Conservation (phyloP, 1,140 invertebrate genomes). For the Tribolium madens region DNA sequence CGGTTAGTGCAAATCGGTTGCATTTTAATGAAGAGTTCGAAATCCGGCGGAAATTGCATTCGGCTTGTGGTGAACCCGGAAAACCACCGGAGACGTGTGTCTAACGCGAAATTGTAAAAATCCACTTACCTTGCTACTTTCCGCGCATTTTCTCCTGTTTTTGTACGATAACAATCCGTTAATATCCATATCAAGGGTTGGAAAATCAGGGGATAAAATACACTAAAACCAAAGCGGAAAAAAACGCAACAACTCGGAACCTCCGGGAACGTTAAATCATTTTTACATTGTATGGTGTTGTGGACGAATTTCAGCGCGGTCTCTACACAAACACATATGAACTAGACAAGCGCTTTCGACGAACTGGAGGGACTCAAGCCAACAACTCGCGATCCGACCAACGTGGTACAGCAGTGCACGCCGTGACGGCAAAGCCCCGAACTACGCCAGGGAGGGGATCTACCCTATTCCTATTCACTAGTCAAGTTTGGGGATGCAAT, state of each 20-base stretch:
- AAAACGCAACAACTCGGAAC: slow-evolving; percentile 1
- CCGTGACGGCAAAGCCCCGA: slow-evolving; percentile 34
- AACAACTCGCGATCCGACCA: slow-evolving; percentile 29
- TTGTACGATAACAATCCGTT: slow-evolving; percentile 11
- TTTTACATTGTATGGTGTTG: not conserved
- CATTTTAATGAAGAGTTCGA: not conserved
- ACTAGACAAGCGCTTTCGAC: slow-evolving; percentile 44
- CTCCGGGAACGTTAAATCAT: slow-evolving; percentile 11
- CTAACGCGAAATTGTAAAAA: not conserved
- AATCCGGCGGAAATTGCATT: not conserved
- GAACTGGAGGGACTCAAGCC: slow-evolving; percentile 18
- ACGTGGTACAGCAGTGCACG: slow-evolving; percentile 4
- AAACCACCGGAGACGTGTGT: not conserved
- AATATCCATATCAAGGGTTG: slow-evolving; percentile 4
- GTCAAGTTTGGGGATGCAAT: slow-evolving; percentile 22
- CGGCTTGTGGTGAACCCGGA: not conserved
- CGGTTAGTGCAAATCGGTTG: not conserved
- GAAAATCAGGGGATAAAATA: not conserved
- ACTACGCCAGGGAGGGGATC: slow-evolving; percentile 24
- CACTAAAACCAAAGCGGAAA: slow-evolving; percentile 24
- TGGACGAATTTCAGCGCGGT: slow-evolving; percentile 36
- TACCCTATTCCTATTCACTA: not conserved
- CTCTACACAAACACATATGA: slow-evolving; percentile 39
- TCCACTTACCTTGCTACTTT: slow-evolving; percentile 10
- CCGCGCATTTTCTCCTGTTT: slow-evolving; percentile 22